phyloP scores from a whole-genome alignment of 1,140 invertebrate genomes.

The Metaphire vulgaris region DNA sequence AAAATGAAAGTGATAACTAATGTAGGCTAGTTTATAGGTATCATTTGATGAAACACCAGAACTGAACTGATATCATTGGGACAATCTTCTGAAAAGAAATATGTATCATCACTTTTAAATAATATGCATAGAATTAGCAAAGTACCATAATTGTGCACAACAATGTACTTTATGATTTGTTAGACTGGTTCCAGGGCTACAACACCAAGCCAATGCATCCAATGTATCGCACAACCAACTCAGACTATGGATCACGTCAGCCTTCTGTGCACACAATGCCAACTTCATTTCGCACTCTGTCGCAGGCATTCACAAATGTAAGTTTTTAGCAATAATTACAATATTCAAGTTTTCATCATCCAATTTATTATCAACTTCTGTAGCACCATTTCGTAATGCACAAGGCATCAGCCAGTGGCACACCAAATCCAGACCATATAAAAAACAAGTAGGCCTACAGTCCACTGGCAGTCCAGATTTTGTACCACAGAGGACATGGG shows the following conservation, averaged over 20 bases:
- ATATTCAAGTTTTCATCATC: neutral
- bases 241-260: conserved; percentile 8
- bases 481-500: too few relatives aligned
- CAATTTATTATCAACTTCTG: neutral
- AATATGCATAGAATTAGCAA: too few relatives aligned
- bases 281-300: conserved; percentile 3
- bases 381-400: too few relatives aligned
- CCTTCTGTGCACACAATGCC: conserved; percentile 18
- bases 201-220: conserved; percentile 5
- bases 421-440: too few relatives aligned
- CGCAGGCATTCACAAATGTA: conserved; percentile 16
- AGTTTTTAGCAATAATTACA: conserved; percentile 1
- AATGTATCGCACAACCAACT: conserved; percentile 20
- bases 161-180: neutral
- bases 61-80: neutral
- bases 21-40: neutral
- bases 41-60: neutral
- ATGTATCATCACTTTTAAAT: neutral
- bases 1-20: neutral
- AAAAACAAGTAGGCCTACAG: too few relatives aligned
- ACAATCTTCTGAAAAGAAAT: neutral
- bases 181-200: conserved; percentile 19
- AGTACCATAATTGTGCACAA: too few relatives aligned
- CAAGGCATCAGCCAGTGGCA: too few relatives aligned
- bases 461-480: too few relatives aligned